Conservation (phyloP, 2,113 vertebrate species). For the Conger conger region DNA sequence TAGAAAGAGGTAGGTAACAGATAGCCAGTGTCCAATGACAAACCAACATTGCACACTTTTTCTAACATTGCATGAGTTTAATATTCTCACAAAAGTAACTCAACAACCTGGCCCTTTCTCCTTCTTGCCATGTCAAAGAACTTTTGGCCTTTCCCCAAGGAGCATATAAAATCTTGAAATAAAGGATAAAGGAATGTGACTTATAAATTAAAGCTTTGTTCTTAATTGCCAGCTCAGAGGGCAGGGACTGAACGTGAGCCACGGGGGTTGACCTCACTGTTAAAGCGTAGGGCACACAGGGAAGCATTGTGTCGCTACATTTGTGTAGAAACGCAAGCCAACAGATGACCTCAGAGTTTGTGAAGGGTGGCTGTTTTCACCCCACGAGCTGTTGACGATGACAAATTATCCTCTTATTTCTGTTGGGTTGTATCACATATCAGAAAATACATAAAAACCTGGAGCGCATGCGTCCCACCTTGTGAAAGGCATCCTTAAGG, state of each 20-base stretch:
- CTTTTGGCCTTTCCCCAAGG: conserved; percentile 15
- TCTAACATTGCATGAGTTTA: neutral
- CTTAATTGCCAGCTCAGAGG: conserved; percentile 32
- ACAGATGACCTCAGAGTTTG: conserved; percentile 50
- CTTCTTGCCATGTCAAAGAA: conserved; percentile 19
- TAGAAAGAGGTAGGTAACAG: too few species aligned
- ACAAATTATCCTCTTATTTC: conserved; percentile 39
- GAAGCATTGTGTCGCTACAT: conserved; percentile 24
- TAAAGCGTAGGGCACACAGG: conserved; percentile 27
- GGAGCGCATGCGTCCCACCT: conserved; percentile 41
- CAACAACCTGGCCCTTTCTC: conserved; percentile 16
- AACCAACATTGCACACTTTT: neutral
- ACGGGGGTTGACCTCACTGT: conserved; percentile 21
- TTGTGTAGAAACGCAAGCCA: conserved; percentile 37
- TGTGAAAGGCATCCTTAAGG: conserved; percentile 9
- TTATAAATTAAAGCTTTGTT: conserved; percentile 34
- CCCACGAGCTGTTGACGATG: conserved; percentile 56
- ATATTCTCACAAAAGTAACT: conserved; percentile 9
- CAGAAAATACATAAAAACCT: conserved; percentile 47
- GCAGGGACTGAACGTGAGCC: conserved; percentile 31
- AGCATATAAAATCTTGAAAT: conserved; percentile 30
- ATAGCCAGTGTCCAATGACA: neutral
- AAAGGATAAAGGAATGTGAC: conserved; percentile 22
- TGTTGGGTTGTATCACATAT: conserved; percentile 16
- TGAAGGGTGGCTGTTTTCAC: conserved; percentile 48